Base-by-base conservation (phyloP, 1,140 invertebrate genomes). In the Branchinecta lynchi region DNA sequence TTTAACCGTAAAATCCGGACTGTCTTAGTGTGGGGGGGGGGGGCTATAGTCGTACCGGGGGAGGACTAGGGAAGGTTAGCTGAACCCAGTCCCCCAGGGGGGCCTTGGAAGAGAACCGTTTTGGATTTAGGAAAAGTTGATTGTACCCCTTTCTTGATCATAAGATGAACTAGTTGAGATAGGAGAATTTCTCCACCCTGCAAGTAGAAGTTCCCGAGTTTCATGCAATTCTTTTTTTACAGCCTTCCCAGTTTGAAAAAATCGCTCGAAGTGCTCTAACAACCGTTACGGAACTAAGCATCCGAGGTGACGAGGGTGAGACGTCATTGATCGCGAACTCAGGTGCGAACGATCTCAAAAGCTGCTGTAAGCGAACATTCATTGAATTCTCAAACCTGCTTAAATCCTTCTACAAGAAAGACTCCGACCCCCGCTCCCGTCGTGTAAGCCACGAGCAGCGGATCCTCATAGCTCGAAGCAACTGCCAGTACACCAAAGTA, bases 171-270 rank as follows among this genome's bases (percentile, higher is more conserved):
- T 32, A 3, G 32, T 32, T 32, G 32, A 32, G 32, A 32, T 32
- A 32, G 32, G 32, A 32, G 32, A 32, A 32, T 32, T 5, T 5
- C 32, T 32, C 32, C 32, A 32, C 32, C 32, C 32, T 5, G 1
- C 32, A 32, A 32, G 32, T 1, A 32, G 2, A 32, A 32, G 32
- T 32, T 32, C 32, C 32, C 5, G 32, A 32, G 32, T 32, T 32
- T 32, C 32, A 32, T 5, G 32, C 32, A 32, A 32, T 32, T 32
- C 32, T 32, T 32, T 32, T 60, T 60, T 60, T 60, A 6, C 51
- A 60, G 51, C 51, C 51, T 60, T 60, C 17, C 51, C 51, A 60
- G 51, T 60, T 60, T 60, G 51, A 60, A 60, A 12, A 60, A 60
- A 60, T 60, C 17, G 51, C 17, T 6, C 17, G 12, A 60, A 60